phyloP scores from a whole-genome alignment of 2,888 invertebrate species.

The Aromia moschata region DNA sequence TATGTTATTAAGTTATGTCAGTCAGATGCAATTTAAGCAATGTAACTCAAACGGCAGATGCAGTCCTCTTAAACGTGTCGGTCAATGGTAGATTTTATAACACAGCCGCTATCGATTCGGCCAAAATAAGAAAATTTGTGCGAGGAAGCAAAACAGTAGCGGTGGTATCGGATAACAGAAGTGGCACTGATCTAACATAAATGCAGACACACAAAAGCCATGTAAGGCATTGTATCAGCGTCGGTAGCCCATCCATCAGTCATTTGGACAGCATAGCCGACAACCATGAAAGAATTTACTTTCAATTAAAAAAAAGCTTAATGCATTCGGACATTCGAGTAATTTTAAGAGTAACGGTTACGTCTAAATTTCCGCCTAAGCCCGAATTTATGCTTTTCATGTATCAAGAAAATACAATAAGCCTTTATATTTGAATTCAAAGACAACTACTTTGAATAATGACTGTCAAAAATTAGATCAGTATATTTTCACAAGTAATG shows the following conservation, averaged over 20 bases:
- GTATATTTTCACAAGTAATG: no score
- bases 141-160: slow-evolving; percentile 32
- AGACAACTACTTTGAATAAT: no score
- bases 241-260: slow-evolving; percentile 56
- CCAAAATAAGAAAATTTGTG: slow-evolving; percentile 4
- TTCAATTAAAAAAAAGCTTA: slow-evolving; percentile 52
- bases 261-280: slow-evolving; percentile 54
- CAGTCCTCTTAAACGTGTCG: no score
- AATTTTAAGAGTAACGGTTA: slow-evolving; percentile 28
- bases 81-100: no score
- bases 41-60: no score
- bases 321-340: slow-evolving; percentile 40
- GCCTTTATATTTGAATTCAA: no score
- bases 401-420: no score
- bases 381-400: no score
- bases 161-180: slow-evolving; percentile 26
- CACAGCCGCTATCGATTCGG: background rate
- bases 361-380: no score
- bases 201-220: slow-evolving; percentile 53
- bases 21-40: no score
- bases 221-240: slow-evolving; percentile 55
- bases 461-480: no score
- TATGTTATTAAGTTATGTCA: no score
- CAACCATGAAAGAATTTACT: slow-evolving; percentile 57
- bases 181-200: slow-evolving; percentile 51